Percentiles rank a stretch among this genome's conserved stretches.
Evolutionary conservation across 1,140 invertebrate genomes (phyloP).

Genomic region (Lordiphosa mommai): DNA sequence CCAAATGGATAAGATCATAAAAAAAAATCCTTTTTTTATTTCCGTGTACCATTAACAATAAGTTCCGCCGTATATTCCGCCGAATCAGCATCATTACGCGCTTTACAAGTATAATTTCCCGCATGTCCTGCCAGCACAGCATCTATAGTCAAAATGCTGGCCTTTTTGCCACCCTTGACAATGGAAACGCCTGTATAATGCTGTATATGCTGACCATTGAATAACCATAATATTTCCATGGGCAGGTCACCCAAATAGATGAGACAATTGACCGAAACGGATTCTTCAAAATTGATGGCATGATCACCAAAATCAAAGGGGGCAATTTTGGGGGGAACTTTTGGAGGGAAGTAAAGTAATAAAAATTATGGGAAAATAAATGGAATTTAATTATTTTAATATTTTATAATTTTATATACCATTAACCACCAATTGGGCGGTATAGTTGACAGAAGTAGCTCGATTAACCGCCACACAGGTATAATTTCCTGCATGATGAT

Average conservation of each 20-base stretch:
- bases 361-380: constrained; percentile 11
- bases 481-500: constrained; percentile 85
- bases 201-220: constrained; percentile 82
- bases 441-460: constrained; percentile 86
- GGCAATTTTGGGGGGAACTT: constrained; percentile 87
- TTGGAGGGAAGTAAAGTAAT: not conserved
- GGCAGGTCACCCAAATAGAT: constrained; percentile 92
- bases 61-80: constrained; percentile 84
- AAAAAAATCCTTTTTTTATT: constrained; percentile 5
- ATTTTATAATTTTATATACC: constrained; percentile 79
- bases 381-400: not conserved
- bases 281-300: constrained; percentile 85
- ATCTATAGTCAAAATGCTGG: constrained; percentile 88
- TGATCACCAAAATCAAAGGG: constrained; percentile 85
- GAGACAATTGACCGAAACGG: constrained; percentile 87
- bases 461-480: constrained; percentile 88
- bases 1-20: no score
- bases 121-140: constrained; percentile 85
- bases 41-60: constrained; percentile 86
- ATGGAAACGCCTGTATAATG: constrained; percentile 68
- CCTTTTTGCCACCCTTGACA: constrained; percentile 80
- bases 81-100: constrained; percentile 87
- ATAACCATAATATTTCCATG: constrained; percentile 88
- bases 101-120: constrained; percentile 87
- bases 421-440: constrained; percentile 84